Evolutionary conservation across 1,140 invertebrate genomes (phyloP).

Genomic region (Zaprionus tsacasi): DNA sequence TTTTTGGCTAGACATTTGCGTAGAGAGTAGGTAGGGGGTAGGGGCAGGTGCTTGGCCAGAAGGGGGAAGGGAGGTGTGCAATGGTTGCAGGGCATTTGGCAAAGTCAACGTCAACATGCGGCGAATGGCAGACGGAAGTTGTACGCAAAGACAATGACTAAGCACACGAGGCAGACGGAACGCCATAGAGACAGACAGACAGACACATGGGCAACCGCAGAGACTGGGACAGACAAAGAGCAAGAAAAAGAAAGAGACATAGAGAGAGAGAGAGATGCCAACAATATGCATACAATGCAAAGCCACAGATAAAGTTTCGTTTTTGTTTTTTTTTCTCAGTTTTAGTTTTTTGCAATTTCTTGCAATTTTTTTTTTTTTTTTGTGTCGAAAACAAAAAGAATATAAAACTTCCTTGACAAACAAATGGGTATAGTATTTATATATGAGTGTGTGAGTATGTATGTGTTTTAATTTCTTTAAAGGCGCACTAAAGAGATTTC

Average conservation of each 20-base stretch:
- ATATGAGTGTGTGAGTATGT: neutral
- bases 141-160: constrained; percentile 72
- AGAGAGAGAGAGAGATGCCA: constrained; percentile 18
- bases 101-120: constrained; percentile 57
- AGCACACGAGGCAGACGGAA: constrained; percentile 47
- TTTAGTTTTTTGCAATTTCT: constrained; percentile 24
- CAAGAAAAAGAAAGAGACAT: neutral
- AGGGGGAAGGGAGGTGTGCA: neutral
- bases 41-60: neutral
- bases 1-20: constrained; percentile 63
- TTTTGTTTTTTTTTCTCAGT: constrained; percentile 34
- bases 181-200: constrained; percentile 15
- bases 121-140: constrained; percentile 67
- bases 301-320: constrained; percentile 64
- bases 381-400: constrained; percentile 20
- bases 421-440: neutral
- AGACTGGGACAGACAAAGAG: neutral
- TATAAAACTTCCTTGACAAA: constrained; percentile 29
- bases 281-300: constrained; percentile 67
- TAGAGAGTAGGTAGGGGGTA: constrained; percentile 17
- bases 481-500: neutral
- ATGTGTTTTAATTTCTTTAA: neutral
- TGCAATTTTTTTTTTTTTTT: constrained; percentile 11
- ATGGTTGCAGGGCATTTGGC: constrained; percentile 41
- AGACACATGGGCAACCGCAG: constrained; percentile 32